A percentile compares a stretch with the other conserved stretches of the same genome.
phyloP scores from a whole-genome alignment of 2,797 vertebrate genomes.

The Loris lydekkerianus region DNA sequence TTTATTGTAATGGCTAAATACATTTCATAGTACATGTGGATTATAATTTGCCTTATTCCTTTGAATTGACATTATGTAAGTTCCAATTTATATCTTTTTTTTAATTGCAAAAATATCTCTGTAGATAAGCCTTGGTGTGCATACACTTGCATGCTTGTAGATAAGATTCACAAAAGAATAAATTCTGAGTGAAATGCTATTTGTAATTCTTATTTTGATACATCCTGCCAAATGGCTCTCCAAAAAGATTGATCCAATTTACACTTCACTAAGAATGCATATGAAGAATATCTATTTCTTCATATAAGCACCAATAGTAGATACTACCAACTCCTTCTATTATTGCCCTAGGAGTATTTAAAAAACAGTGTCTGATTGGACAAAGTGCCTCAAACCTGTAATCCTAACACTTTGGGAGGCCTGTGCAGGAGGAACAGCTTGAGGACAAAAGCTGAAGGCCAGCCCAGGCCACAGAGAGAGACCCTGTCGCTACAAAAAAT shows the following conservation, averaged over 20 bases:
- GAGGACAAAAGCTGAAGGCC: not conserved
- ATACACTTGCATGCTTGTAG: not conserved
- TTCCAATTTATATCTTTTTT: not conserved
- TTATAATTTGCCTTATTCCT: not conserved
- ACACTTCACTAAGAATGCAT: not conserved
- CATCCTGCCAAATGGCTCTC: not conserved
- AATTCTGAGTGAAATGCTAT: not conserved
- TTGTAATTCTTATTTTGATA: not conserved
- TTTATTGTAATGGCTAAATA: not conserved
- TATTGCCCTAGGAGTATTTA: not conserved
- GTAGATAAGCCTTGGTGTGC: not conserved
- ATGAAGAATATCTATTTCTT: not conserved
- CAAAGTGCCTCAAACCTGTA: not conserved
- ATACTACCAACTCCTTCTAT: not conserved
- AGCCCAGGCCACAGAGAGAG: not conserved
- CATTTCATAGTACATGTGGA: not conserved
- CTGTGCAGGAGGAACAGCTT: not conserved
- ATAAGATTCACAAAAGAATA: not conserved
- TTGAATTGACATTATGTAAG: not conserved
- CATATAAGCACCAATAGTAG: not conserved
- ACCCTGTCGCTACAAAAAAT: not conserved
- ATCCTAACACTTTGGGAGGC: not conserved
- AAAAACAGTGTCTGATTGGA: not conserved
- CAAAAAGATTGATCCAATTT: not conserved
- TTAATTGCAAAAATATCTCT: not conserved